Conservation (phyloP, 1,140 invertebrate species). For the Temnothorax nylanderi region DNA sequence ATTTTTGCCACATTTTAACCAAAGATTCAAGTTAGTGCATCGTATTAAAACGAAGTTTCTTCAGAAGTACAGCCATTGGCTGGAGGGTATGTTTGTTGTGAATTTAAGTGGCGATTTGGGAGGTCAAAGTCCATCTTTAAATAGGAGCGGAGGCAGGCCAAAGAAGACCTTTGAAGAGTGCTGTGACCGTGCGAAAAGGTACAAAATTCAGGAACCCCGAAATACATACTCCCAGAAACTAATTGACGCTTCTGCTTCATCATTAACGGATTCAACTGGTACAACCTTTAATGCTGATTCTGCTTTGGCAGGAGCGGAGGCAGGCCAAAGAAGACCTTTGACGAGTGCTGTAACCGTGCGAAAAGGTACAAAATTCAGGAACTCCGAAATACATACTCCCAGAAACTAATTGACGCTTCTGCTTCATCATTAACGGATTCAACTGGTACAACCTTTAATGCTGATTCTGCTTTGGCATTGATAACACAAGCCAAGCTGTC, state of each 20-base stretch:
- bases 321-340: not conserved
- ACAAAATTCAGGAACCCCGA: too few species aligned
- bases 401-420: constrained; percentile 28
- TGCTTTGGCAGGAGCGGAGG: too few species aligned
- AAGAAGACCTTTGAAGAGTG: too few species aligned
- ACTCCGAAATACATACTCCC: not conserved
- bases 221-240: too few species aligned
- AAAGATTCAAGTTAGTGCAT: constrained; percentile 2
- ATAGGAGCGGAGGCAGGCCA: not conserved
- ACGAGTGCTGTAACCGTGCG: not conserved
- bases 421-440: not conserved
- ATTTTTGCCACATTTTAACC: constrained; percentile 12
- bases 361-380: constrained; percentile 22
- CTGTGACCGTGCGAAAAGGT: too few species aligned
- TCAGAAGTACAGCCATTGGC: not conserved
- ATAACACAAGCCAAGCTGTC: constrained; percentile 31
- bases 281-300: too few species aligned
- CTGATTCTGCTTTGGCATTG: not conserved
- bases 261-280: too few species aligned
- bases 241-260: too few species aligned
- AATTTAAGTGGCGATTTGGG: not conserved
- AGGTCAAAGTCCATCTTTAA: not conserved
- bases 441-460: constrained; percentile 1
- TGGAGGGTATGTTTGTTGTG: not conserved
- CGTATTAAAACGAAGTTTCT: constrained; percentile 11